phyloP scores from a whole-genome alignment of 2,888 invertebrate genomes.

The Drosophila quinaria region DNA sequence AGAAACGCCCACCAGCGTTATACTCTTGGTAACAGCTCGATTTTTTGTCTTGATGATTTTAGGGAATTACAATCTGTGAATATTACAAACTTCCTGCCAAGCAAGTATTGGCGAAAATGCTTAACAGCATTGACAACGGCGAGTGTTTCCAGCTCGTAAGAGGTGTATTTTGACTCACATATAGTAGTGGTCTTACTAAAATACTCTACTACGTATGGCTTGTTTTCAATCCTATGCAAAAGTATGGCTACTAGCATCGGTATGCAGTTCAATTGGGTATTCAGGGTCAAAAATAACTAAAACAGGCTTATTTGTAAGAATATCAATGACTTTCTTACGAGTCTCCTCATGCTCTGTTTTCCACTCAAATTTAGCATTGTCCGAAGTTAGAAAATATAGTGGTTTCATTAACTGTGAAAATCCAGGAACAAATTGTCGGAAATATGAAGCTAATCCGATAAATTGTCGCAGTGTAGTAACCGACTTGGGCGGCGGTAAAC shows the following conservation, averaged over 20 bases:
- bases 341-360: background rate
- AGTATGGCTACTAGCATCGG: background rate
- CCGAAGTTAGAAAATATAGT: slow-evolving; percentile 9
- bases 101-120: slow-evolving; percentile 10
- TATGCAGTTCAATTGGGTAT: too few species aligned
- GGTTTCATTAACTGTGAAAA: too few species aligned
- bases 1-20: slow-evolving; percentile 4
- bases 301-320: too few species aligned
- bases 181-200: slow-evolving; percentile 6
- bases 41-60: background rate
- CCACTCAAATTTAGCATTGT: slow-evolving; percentile 19
- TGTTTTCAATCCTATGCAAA: slow-evolving; percentile 14
- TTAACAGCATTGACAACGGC: slow-evolving; percentile 12
- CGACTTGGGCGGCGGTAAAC: too few species aligned
- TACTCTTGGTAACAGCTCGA: slow-evolving; percentile 1
- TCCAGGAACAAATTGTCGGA: too few species aligned
- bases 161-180: slow-evolving; percentile 10
- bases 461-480: too few species aligned
- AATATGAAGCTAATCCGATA: too few species aligned
- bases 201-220: slow-evolving; percentile 14
- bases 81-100: slow-evolving; percentile 12
- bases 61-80: slow-evolving; percentile 25
- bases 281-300: too few species aligned
- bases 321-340: too few species aligned
- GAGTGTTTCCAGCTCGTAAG: slow-evolving; percentile 6